These are phyloP conservation scores for Hiodon tergisus DNA, from an alignment of 2,113 vertebrate genomes.

Conservation along the genomic window DNA sequence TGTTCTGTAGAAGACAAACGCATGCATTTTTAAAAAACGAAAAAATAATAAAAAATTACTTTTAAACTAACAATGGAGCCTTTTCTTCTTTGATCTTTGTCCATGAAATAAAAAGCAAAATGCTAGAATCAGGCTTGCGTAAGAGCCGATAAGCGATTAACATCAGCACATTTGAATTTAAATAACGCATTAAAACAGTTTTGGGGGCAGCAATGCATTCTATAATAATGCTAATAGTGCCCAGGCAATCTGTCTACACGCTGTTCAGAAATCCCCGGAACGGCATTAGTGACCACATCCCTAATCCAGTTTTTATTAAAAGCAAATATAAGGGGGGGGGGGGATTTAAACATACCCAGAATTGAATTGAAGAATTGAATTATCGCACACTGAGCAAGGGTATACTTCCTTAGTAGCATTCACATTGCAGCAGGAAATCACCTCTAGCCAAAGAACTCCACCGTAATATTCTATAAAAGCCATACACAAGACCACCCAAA, in stretches of 20 bases:
- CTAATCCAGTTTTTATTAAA: constrained; percentile 63
- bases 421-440: no score
- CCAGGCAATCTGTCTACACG: background rate
- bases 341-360: constrained; percentile 46
- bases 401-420: constrained; percentile 1
- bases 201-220: background rate
- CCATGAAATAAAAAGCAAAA: no score
- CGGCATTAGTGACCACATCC: constrained; percentile 11
- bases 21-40: no score
- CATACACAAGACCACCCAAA: background rate
- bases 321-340: constrained; percentile 42
- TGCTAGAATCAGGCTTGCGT: no score
- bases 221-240: background rate
- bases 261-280: constrained; percentile 14
- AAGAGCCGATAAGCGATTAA: no score
- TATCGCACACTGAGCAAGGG: constrained; percentile 28
- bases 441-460: background rate
- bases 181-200: background rate
- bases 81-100: no score
- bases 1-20: no score
- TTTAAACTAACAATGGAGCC: no score
- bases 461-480: background rate
- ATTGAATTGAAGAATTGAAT: constrained; percentile 46
- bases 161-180: background rate
- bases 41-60: no score